phyloP scores from a whole-genome alignment of 1,140 invertebrate genomes.

The Drosophila dunni region DNA sequence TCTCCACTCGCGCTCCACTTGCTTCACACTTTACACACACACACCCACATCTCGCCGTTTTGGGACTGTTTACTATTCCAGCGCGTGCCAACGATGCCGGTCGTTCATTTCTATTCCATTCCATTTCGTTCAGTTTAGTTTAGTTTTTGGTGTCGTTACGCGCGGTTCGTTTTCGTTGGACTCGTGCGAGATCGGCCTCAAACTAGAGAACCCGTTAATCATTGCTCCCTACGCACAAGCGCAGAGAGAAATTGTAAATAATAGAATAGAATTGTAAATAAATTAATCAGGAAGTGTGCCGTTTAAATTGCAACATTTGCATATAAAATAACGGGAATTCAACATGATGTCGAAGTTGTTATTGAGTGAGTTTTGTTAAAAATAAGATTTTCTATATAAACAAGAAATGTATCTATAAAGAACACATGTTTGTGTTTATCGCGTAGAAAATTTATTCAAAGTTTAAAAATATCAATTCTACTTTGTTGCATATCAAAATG shows the following conservation, averaged over 20 bases:
- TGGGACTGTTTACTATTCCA: slow-evolving; percentile 28
- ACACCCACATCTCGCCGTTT: slow-evolving; percentile 6
- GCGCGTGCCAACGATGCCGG: neutral
- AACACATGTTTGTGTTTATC: neutral
- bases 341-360: slow-evolving; percentile 59
- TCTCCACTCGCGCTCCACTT: neutral
- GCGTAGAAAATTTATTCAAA: neutral
- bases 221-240: slow-evolving; percentile 24
- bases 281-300: slow-evolving; percentile 38
- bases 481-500: neutral
- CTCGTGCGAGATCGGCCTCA: slow-evolving; percentile 40
- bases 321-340: slow-evolving; percentile 12
- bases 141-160: slow-evolving; percentile 40
- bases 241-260: slow-evolving; percentile 30
- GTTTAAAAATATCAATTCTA: slow-evolving; percentile 7
- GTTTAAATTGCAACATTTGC: slow-evolving; percentile 24
- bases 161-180: slow-evolving; percentile 30
- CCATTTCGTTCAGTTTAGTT: slow-evolving; percentile 40
- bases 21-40: slow-evolving; percentile 6
- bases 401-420: neutral
- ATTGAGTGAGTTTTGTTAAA: slow-evolving; percentile 52
- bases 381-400: neutral
- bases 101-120: neutral
- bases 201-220: slow-evolving; percentile 6
- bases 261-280: neutral